Conservation (phyloP, 2,888 invertebrate genomes). For the Epinotia demarniana region DNA sequence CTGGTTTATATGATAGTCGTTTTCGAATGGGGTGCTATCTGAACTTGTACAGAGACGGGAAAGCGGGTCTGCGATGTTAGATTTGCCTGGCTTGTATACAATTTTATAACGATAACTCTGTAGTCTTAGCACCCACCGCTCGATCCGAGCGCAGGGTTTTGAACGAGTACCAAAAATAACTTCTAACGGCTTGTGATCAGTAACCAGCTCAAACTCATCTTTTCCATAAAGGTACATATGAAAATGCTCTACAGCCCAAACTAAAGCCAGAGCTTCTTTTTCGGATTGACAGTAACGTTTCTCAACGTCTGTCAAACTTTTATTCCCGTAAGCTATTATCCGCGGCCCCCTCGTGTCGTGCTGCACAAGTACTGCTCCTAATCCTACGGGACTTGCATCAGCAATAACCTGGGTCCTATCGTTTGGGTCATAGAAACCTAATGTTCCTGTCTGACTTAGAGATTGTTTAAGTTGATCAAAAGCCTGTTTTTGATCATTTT, state of each 20-base stretch:
- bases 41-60: no score
- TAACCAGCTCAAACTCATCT: conserved; percentile 58
- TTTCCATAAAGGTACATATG: conserved; percentile 62
- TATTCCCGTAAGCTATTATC: conserved; percentile 9
- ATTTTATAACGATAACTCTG: no score
- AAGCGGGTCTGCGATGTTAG: no score
- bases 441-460: not conserved
- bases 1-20: conserved; percentile 12
- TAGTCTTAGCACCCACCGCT: no score
- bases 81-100: no score
- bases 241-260: no score
- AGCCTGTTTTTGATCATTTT: not conserved
- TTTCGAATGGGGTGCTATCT: conserved; percentile 47
- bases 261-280: conserved; percentile 55
- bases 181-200: conserved; percentile 55
- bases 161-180: conserved; percentile 51
- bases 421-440: not conserved
- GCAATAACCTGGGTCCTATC: conserved; percentile 9
- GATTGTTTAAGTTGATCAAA: not conserved
- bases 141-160: no score
- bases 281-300: conserved; percentile 40
- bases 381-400: conserved; percentile 3
- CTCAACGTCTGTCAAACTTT: not conserved
- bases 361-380: not conserved
- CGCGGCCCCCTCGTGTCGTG: not conserved